Percentiles rank a stretch among this genome's conserved stretches.
Conservation (phyloP, 2,888 invertebrate species). For the Melanostoma mellinum region DNA sequence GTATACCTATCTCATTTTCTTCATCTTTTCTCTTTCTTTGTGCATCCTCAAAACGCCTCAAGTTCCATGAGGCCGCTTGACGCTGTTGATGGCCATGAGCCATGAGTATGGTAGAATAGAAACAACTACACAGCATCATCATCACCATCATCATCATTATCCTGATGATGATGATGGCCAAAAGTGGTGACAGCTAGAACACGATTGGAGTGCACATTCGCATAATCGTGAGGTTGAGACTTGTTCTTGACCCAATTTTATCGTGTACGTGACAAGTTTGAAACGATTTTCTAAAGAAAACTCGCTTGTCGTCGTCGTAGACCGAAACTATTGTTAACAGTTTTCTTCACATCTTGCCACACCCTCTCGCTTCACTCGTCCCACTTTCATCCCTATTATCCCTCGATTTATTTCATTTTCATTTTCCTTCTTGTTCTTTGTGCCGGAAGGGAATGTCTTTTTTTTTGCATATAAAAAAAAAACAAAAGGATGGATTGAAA, state of each 20-base stretch:
- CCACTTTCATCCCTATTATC: neutral
- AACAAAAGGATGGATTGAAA: constrained; percentile 25
- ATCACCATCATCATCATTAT: constrained; percentile 20
- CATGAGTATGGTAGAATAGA: constrained; percentile 7
- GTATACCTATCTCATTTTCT: neutral
- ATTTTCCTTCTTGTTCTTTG: constrained; percentile 6
- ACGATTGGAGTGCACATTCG: constrained; percentile 47
- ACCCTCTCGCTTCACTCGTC: neutral
- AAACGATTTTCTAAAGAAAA: constrained; percentile 33
- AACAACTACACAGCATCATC: constrained; percentile 15
- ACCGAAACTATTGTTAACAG: constrained; percentile 14
- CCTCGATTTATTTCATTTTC: neutral
- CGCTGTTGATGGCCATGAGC: constrained; percentile 39
- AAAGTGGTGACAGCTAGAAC: constrained; percentile 40
- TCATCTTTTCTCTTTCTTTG: constrained; percentile 17
- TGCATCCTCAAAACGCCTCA: constrained; percentile 34
- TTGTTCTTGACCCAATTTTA: constrained; percentile 72
- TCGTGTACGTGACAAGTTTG: constrained; percentile 60
- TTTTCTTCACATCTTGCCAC: neutral
- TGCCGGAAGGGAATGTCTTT: constrained; percentile 13
- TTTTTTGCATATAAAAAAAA: constrained; percentile 8
- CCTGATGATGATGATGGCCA: constrained; percentile 16
- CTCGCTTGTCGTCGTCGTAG: constrained; percentile 2
- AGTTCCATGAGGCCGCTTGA: constrained; percentile 42
- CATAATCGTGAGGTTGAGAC: constrained; percentile 63